phyloP scores from a whole-genome alignment of 2,113 vertebrate species.

The Lampris incognitus region DNA sequence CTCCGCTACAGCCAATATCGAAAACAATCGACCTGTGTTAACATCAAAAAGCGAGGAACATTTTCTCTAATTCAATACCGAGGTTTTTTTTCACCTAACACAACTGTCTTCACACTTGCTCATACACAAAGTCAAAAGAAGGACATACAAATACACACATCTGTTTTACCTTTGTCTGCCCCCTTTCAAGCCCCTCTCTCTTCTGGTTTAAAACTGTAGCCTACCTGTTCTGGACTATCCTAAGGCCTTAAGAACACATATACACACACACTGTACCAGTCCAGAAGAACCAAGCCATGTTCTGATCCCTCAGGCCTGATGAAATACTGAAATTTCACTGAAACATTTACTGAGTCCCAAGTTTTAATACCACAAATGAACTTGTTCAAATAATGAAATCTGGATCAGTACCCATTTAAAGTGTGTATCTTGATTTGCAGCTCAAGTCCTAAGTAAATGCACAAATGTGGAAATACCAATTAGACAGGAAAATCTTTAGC shows the following conservation, averaged over 20 bases:
- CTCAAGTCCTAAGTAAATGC: too few species aligned
- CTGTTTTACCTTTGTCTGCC: background rate
- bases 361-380: constrained; percentile 18
- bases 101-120: background rate
- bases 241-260: background rate
- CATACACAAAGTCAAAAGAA: too few species aligned
- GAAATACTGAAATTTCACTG: constrained; percentile 28
- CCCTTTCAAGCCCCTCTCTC: background rate
- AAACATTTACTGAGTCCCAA: constrained; percentile 48
- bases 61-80: too few species aligned
- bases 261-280: constrained; percentile 1
- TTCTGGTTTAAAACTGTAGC: background rate
- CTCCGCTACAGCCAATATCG: too few species aligned
- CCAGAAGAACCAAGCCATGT: background rate
- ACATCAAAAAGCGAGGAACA: too few species aligned
- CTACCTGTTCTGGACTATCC: background rate
- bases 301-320: background rate
- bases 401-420: constrained; percentile 10
- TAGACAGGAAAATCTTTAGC: background rate
- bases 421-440: too few species aligned
- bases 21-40: too few species aligned
- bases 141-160: background rate
- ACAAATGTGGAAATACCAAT: too few species aligned
- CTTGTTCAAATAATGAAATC: constrained; percentile 9
- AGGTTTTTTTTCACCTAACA: too few species aligned